These are phyloP conservation scores for Cassiopea xamachana DNA, from an alignment of 30 jellyfish, hydroid and myxozoan species.

Conservation along the genomic window DNA sequence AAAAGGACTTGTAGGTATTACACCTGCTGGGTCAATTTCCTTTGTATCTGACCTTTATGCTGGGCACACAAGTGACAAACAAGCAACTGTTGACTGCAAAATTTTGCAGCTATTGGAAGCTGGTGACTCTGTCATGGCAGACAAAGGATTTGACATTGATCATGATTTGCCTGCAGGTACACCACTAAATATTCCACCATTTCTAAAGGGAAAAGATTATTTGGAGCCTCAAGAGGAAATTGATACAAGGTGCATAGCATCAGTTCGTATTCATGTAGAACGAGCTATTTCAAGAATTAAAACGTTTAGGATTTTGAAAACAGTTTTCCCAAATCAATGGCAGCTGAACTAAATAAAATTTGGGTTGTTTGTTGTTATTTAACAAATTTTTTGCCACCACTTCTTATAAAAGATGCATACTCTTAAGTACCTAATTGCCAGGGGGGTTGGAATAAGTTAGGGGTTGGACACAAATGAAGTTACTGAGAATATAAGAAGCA, in stretches of 20 bases:
- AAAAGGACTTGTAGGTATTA: slow-evolving; percentile 34
- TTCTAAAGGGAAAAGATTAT: slow-evolving; percentile 73
- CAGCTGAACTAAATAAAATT: slow-evolving; percentile 55
- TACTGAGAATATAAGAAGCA: not conserved
- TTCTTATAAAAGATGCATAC: not conserved
- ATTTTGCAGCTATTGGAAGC: slow-evolving; percentile 37
- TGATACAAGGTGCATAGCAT: slow-evolving; percentile 53
- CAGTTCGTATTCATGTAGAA: slow-evolving; percentile 81
- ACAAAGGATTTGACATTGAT: slow-evolving; percentile 58
- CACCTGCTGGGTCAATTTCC: slow-evolving; percentile 63
- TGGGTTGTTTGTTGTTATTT: slow-evolving; percentile 27
- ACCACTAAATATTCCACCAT: slow-evolving; percentile 51
- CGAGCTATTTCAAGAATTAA: slow-evolving; percentile 68
- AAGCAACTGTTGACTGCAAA: slow-evolving; percentile 26
- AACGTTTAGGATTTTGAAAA: slow-evolving; percentile 44
- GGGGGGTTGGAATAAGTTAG: not conserved
- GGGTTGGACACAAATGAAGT: not conserved
- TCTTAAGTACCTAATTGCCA: not conserved
- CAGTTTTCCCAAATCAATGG: slow-evolving; percentile 59
- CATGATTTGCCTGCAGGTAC: slow-evolving; percentile 78
- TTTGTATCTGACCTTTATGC: slow-evolving; percentile 67
- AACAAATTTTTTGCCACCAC: not conserved
- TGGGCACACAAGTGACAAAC: slow-evolving; percentile 52
- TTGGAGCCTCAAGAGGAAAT: slow-evolving; percentile 59
- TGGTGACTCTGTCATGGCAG: slow-evolving; percentile 76